Percentiles rank a stretch among this genome's conserved stretches.
Evolutionary conservation across 64 coral and sea anemone species (phyloP).

Genomic region (Montipora capricornis): DNA sequence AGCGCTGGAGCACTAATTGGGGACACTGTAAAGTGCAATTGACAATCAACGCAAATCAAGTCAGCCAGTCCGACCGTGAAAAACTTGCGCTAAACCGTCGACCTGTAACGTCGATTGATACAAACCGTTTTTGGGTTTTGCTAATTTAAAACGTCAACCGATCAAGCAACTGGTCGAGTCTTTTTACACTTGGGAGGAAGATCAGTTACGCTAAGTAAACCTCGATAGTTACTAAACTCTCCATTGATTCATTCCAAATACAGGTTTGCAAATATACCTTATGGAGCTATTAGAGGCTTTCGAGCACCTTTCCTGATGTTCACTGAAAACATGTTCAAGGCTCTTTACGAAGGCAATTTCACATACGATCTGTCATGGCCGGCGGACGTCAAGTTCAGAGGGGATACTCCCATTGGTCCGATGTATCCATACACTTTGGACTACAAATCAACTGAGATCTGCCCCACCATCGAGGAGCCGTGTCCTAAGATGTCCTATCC

Average conservation of each 20-base stretch:
- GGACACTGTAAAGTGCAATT: too few relatives aligned
- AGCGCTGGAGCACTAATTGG: too few relatives aligned
- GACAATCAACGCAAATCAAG: too few relatives aligned
- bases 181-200: too few relatives aligned
- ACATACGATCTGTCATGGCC: slow-evolving; percentile 89
- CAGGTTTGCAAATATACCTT: slow-evolving; percentile 63
- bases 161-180: too few relatives aligned
- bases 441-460: slow-evolving; percentile 69
- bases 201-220: too few relatives aligned
- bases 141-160: too few relatives aligned
- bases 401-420: slow-evolving; percentile 41
- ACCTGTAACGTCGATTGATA: too few relatives aligned
- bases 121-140: too few relatives aligned
- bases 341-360: slow-evolving; percentile 63
- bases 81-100: too few relatives aligned
- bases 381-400: slow-evolving; percentile 44
- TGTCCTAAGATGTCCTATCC: slow-evolving; percentile 86
- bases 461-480: slow-evolving; percentile 26
- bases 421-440: slow-evolving; percentile 89
- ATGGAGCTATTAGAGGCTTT: slow-evolving; percentile 45
- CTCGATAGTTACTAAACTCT: neutral
- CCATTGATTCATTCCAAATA: neutral
- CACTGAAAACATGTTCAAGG: slow-evolving; percentile 76
- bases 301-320: slow-evolving; percentile 81
- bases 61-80: too few relatives aligned